These are phyloP conservation scores for Cacatua alba DNA, from an alignment of 2,113 vertebrate species.

Conservation along the genomic window DNA sequence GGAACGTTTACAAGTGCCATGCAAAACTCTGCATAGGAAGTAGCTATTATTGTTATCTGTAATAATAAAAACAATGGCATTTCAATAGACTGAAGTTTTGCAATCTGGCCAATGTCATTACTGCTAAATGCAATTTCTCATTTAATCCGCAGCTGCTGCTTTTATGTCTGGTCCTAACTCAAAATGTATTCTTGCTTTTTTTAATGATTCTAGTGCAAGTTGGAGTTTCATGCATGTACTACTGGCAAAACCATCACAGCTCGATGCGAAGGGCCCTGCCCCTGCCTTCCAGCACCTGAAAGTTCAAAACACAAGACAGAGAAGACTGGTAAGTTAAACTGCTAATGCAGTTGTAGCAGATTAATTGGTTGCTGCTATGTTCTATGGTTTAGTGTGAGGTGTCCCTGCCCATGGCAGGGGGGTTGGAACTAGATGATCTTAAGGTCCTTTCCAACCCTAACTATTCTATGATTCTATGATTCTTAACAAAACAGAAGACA, in stretches of 20 bases:
- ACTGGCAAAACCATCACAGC: slow-evolving; percentile 84
- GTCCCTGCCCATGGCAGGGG: too few species aligned
- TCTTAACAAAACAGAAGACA: background rate
- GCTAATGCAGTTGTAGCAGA: background rate
- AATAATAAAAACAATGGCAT: background rate
- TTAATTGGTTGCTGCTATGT: background rate
- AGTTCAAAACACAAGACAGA: slow-evolving; percentile 76
- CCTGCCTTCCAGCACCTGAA: slow-evolving; percentile 86
- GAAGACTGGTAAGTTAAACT: slow-evolving; percentile 82
- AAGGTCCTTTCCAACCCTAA: too few species aligned
- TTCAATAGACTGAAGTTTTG: background rate
- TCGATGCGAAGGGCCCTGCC: slow-evolving; percentile 90
- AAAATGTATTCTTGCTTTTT: background rate
- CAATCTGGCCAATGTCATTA: background rate
- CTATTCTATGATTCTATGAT: too few species aligned
- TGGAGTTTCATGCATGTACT: slow-evolving; percentile 92
- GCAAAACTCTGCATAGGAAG: background rate
- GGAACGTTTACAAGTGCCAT: background rate
- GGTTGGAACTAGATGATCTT: too few species aligned
- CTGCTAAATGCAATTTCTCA: background rate
- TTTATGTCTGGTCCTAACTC: background rate
- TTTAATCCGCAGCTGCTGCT: background rate
- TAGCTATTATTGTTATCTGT: background rate
- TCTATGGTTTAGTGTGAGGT: too few species aligned
- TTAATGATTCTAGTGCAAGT: slow-evolving; percentile 85